These are phyloP conservation scores for Gallinago paraguaiae DNA, from an alignment of 2,113 vertebrate genomes.

Conservation along the genomic window DNA sequence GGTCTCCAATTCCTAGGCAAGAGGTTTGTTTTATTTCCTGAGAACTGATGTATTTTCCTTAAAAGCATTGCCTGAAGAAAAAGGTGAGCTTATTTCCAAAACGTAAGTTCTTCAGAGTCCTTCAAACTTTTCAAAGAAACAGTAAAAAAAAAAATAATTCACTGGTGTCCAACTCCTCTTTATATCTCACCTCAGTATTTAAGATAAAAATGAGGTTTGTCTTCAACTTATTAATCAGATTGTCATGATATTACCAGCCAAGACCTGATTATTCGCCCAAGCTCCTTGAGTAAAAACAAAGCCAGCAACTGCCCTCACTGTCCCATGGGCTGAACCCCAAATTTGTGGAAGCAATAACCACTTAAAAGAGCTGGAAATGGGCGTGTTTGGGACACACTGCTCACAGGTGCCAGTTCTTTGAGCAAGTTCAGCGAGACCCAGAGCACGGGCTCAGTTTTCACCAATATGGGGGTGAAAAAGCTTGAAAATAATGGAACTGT, in stretches of 20 bases:
- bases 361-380: fast-evolving
- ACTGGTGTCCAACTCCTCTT: background rate
- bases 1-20: background rate
- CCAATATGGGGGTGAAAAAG: fast-evolving
- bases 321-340: fast-evolving
- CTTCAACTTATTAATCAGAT: background rate
- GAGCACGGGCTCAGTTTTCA: background rate
- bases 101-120: background rate
- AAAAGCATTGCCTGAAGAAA: background rate
- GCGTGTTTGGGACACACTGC: fast-evolving
- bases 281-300: background rate
- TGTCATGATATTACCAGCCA: background rate
- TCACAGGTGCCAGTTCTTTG: fast-evolving
- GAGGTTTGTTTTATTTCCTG: fast-evolving
- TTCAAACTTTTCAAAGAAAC: background rate
- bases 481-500: background rate
- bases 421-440: fast-evolving
- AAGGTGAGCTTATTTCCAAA: background rate
- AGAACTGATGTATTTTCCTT: background rate
- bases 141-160: background rate
- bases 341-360: fast-evolving
- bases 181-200: background rate
- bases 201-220: background rate
- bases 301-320: fast-evolving
- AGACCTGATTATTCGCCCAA: background rate